Evolutionary conservation across 1,140 invertebrate species (phyloP), one percentile per base, ranked within the genome.

Genomic region (Sinonovacula constricta): DNA sequence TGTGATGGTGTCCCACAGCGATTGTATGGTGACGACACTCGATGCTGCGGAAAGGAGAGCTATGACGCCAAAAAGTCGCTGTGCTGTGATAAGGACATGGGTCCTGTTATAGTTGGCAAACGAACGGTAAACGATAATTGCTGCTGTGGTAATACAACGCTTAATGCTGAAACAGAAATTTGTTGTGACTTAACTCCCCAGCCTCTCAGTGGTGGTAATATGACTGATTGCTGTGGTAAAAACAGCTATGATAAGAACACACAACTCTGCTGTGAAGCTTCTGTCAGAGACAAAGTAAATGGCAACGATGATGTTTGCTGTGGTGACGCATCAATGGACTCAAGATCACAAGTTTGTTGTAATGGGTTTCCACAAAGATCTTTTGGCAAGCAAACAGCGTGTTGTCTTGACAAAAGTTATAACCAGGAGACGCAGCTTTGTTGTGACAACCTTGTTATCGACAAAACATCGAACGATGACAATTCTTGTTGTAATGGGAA

Each of bases 1-100:
- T 78, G 75, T 49, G 75, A 78, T 28, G 75, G 75, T 24, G 59
- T 60, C 49, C 75, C 75, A 33, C 65, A 78, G 31, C 53, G 33
- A 24, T 51, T 28, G 3, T 78, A 33, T 54, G 57, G 75, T 18
- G 57, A 68, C 45, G 63, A 56, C 31, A 69, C 75, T 15, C 30
- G 57, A 63, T 78, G 75, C 33, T 78, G 75, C 45, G 31, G 63
- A 24, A 68, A 51, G 24, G 33, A 28, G 14, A 78, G 75, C 31
- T 78, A 78, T 69, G 75, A 78, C 54, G 39, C 66, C 0, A 31
- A 63, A 30, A 39, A 31, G 39, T 33, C 24, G 28, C 49, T 63
- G 28, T 74, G 70, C 26, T 74, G 70, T 33, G 39, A 74, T 34
- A 49, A 63, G 56, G 14, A 18, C 18, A 71, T 60, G 18, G 45